Base-by-base conservation (phyloP, 2,113 vertebrate species). In the Eupsittula cactorum region DNA sequence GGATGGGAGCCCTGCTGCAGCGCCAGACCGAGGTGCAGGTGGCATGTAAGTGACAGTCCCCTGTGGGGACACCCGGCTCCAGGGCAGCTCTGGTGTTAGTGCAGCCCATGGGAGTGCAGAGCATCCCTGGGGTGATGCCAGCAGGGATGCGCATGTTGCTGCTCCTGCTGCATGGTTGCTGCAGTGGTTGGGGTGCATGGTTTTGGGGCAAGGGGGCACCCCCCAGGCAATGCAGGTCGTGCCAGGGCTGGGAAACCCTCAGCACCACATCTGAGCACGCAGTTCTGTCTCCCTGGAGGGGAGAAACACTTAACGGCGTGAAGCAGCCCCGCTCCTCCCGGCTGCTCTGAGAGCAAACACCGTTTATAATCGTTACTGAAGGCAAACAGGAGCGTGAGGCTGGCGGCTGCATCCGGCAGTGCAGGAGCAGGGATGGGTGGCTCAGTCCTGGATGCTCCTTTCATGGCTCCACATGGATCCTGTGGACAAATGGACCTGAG, bases 11-110 rank as follows among this genome's bases (percentile, higher is more conserved):
- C 3, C 98, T 99, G 90, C 98, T 99, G 65, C 99, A 99, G 98
- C 98, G 99, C 89, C 98, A 99, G 85, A 99, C 99, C 0, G 99
- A 99, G 96, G 99, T 99, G 67, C 99, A 99, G 96, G 99, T 99
- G 98, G 99, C 99, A 97, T 99, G 99, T 99, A 97, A 99, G 99
- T 99, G 98, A 79, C 13, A 3, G 5, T 28, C 47, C 31, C 57
- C 16, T 15, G 9, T 20, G 11, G 80, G 83, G 83, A 77, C 94
- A 60, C 21, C 24, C 64, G 4, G 55, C 63, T 8, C 29, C 60
- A 0, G 35, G 17, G 4, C 12, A 6, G 41, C 57, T 35, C 9
- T 1, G 64, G 12, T 2, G 2, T 0, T 5, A 35, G 13, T 23
- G 55, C 31, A 33, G 5, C 88, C 63, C 3, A 0, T 9, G 63